phyloP scores from a whole-genome alignment of 2,113 vertebrate species.

The Vireo altiloquus region DNA sequence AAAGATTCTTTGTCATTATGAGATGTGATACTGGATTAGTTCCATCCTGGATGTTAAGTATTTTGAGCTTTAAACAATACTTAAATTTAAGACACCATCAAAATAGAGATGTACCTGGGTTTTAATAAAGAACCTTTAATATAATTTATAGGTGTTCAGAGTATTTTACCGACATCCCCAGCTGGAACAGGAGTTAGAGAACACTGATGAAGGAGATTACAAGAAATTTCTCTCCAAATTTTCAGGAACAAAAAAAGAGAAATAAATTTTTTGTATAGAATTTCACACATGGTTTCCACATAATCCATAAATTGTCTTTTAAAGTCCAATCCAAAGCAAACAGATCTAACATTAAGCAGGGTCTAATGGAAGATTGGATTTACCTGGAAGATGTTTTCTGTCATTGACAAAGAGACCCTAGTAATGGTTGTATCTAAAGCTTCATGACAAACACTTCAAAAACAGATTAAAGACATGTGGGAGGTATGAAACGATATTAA shows the following conservation, averaged over 20 bases:
- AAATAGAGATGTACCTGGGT: neutral
- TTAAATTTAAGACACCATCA: neutral
- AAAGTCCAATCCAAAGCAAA: neutral
- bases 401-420: neutral
- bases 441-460: slow-evolving; percentile 21
- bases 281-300: neutral
- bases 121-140: neutral
- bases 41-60: neutral
- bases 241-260: neutral
- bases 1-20: neutral
- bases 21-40: neutral
- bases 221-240: neutral
- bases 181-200: neutral
- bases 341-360: neutral
- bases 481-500: neutral
- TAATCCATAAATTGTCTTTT: neutral
- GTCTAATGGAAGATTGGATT: neutral
- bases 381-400: neutral
- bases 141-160: neutral
- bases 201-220: neutral
- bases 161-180: neutral
- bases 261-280: neutral
- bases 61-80: neutral
- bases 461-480: neutral
- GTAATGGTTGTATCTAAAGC: neutral